Base-by-base conservation (phyloP, 2,113 vertebrate genomes). In the Chitala chitala region DNA sequence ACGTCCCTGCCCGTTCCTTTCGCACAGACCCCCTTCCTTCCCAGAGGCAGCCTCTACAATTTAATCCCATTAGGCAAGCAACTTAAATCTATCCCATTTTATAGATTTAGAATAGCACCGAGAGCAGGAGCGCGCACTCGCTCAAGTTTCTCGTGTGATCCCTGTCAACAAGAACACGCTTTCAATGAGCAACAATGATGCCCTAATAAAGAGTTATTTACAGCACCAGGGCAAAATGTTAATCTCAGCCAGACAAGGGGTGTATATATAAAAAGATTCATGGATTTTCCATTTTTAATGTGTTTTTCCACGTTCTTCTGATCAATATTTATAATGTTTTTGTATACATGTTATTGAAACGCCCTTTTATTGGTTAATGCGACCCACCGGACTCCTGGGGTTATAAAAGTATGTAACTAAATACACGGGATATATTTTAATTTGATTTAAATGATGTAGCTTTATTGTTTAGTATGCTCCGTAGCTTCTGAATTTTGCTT, bases 71-170 rank as follows among this genome's bases (percentile, higher is more conserved):
- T 88, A 88, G 78, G 82, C 78, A 76, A 75, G 79, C 79, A 84
- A 88, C 72, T 85, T 83, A 86, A 84, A 85, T 84, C 83, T 79
- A 88, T 89, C 86, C 85, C 87, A 85, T 89, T 88, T 89, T 85
- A 89, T 85, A 88, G 86, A 87, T 87, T 87, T 86, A 66, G 76
- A 84, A 79, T 79, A 77, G 78, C 81, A 77, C 78, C 83, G 55
- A 73, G 58, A 46, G 31, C 65, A 76, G 53, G 71, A 77, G 80
- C 77, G 74, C 15, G 69, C 50, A 54, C 66, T 74, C 66, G 24
- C 58, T 70, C 73, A 26, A 63, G 75, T 71, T 79, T 59, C 81
- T 75, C 15, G 48, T 80, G 74, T 84, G 72, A 42, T 56, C 59
- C 73, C 71, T 65, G 44, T 74, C 78, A 80, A 17, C 42, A 42